Conservation (phyloP, 2,888 invertebrate species). For the Anaspis maculata region DNA sequence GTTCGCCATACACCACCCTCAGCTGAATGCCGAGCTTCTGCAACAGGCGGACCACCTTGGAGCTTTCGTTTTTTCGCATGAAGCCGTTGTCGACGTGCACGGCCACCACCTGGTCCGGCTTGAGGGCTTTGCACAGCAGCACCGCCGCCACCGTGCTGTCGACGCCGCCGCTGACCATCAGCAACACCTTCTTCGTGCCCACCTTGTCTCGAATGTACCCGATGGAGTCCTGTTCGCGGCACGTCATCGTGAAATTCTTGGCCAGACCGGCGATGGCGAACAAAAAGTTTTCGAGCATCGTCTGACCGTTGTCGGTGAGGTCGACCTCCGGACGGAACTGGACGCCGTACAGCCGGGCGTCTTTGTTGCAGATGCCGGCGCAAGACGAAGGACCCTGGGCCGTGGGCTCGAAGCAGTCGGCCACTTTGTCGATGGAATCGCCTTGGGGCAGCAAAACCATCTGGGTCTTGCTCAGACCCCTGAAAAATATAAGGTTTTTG, state of each 20-base stretch:
- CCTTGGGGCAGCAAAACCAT: slow-evolving; percentile 94
- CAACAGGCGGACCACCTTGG: slow-evolving; percentile 43
- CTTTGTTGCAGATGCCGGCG: slow-evolving; percentile 87
- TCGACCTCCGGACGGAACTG: slow-evolving; percentile 99
- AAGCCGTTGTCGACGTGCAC: slow-evolving; percentile 99
- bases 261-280: slow-evolving; percentile 83
- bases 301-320: slow-evolving; percentile 81
- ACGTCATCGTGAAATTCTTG: slow-evolving; percentile 80
- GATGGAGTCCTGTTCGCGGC: slow-evolving; percentile 82
- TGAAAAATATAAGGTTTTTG: slow-evolving; percentile 38
- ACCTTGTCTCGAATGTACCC: slow-evolving; percentile 86
- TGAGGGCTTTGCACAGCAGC: slow-evolving; percentile 80
- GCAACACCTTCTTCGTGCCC: slow-evolving; percentile 79
- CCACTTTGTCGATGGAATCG: slow-evolving; percentile 88
- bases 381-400: slow-evolving; percentile 78
- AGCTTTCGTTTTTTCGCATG: slow-evolving; percentile 94
- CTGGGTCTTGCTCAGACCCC: slow-evolving; percentile 80
- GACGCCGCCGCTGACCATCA: slow-evolving; percentile 94
- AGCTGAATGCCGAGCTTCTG: slow-evolving; percentile 31
- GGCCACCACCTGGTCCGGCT: slow-evolving; percentile 86
- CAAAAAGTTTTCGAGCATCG: slow-evolving; percentile 91
- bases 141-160: slow-evolving; percentile 99
- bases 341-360: slow-evolving; percentile 84
- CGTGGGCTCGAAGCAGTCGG: slow-evolving; percentile 78
- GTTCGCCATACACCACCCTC: slow-evolving; percentile 64